Evolutionary conservation across 2,888 invertebrate genomes (phyloP), one percentile per base, ranked within the genome.

Genomic region (Mesorhabditis sp.): DNA sequence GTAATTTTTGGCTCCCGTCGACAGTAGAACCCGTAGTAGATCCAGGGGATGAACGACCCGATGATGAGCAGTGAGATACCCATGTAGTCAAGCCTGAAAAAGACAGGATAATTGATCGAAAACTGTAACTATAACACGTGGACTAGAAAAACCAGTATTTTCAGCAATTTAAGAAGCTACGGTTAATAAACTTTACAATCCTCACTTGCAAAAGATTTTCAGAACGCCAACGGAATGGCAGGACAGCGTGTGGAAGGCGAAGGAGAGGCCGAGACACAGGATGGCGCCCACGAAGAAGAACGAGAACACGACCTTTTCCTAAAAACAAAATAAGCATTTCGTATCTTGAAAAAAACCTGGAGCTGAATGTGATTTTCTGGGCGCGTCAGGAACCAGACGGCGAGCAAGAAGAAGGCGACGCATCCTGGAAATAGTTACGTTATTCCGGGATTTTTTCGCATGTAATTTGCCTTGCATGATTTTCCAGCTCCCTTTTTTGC

Each of bases 1-100:
- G 94, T 81, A 65, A 84, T 71, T 73, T 83, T 84, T 4, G 84
- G 84, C 67, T 82, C 81, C 45, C 76, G 70, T 10, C 84, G 79
- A 62, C 98, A 98, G 88, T 98, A 98, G 89, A 98, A 98, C 83
- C 96, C 95, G 87, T 98, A 99, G 88, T 98, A 97, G 45, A 99
- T 90, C 97, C 97, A 99, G 61, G 98, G 98, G 79, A 99, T 95
- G 89, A 97, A 97, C 63, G 96, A 96, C 62, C 97, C 97, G 92
- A 97, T 95, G 75, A 97, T 98, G 72, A 98, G 90, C 86, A 98
- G 89, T 42, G 96, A 95, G 84, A 98, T 98, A 72, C 98, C 98
- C 89, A 96, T 96, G 88, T 98, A 99, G 88, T 99, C 98, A 86
- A 99, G 89, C 86, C 91, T 92, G 61, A 61, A 75, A 67, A 45